Percentiles rank a stretch among this genome's conserved stretches.
Conservation (phyloP, 2,113 vertebrate species). For the Crotophaga sulcirostris region DNA sequence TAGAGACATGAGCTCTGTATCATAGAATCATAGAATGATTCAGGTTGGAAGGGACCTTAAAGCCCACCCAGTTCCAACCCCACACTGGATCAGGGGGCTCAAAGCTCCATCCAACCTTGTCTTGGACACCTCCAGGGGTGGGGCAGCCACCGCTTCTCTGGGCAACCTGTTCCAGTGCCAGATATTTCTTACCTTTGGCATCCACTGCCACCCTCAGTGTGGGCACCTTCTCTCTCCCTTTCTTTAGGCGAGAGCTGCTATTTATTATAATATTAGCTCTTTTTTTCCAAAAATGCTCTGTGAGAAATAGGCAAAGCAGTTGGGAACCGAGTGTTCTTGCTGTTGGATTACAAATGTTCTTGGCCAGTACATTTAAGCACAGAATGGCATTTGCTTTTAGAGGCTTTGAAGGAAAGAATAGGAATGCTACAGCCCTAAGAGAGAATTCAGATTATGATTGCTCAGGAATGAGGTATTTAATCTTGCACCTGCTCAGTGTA, state of each 20-base stretch:
- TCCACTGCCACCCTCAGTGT: not conserved
- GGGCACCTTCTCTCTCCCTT: not conserved
- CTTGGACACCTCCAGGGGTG: no score
- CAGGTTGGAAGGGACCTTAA: no score
- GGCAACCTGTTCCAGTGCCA: no score
- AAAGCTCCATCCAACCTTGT: no score
- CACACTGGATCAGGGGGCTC: no score
- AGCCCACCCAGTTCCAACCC: no score
- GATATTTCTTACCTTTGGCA: not conserved
- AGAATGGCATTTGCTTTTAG: not conserved
- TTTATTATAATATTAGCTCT: not conserved
- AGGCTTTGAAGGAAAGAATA: not conserved
- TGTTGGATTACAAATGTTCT: not conserved
- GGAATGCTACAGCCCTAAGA: not conserved
- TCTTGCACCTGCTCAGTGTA: not conserved
- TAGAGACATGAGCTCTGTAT: fast-evolving
- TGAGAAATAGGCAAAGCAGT: not conserved
- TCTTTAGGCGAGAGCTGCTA: not conserved
- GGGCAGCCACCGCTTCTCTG: no score
- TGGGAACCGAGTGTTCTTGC: not conserved
- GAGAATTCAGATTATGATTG: not conserved
- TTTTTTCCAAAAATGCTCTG: not conserved
- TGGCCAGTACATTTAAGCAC: not conserved
- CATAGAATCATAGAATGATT: no score
- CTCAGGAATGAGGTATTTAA: not conserved